A percentile compares a stretch with the other conserved stretches of the same genome.
Conservation (phyloP, 2,888 invertebrate genomes). For the Reticulitermes lucifugus region DNA sequence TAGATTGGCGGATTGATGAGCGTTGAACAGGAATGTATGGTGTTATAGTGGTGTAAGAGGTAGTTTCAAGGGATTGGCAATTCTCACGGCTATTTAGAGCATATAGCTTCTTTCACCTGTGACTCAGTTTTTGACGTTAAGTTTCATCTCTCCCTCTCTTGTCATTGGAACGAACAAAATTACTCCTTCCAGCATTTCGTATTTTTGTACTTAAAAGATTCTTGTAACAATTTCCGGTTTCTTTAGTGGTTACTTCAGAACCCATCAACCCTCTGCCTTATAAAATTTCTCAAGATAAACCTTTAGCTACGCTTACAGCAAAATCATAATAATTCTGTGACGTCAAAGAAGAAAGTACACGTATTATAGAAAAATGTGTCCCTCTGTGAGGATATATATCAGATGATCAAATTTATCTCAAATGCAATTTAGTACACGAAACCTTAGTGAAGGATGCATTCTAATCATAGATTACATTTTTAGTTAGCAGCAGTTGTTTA, state of each 20-base stretch:
- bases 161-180: background rate
- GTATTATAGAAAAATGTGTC: too few species aligned
- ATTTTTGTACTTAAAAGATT: background rate
- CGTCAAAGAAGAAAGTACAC: too few species aligned
- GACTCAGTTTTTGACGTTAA: conserved; percentile 11
- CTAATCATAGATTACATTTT: too few species aligned
- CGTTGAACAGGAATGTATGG: background rate
- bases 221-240: background rate
- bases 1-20: conserved; percentile 23
- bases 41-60: background rate
- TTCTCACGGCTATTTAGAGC: conserved; percentile 17
- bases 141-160: background rate
- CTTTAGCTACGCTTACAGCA: too few species aligned
- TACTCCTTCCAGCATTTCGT: background rate
- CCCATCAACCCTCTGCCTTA: background rate
- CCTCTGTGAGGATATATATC: too few species aligned
- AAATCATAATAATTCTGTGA: too few species aligned
- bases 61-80: background rate
- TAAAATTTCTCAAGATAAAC: background rate
- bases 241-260: background rate
- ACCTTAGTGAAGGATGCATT: too few species aligned
- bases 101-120: background rate
- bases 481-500: too few species aligned
- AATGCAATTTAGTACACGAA: too few species aligned
- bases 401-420: too few species aligned